phyloP scores from a whole-genome alignment of 35 echinoderm and acorn worm species.

The Hemicentrotus pulcherrimus region DNA sequence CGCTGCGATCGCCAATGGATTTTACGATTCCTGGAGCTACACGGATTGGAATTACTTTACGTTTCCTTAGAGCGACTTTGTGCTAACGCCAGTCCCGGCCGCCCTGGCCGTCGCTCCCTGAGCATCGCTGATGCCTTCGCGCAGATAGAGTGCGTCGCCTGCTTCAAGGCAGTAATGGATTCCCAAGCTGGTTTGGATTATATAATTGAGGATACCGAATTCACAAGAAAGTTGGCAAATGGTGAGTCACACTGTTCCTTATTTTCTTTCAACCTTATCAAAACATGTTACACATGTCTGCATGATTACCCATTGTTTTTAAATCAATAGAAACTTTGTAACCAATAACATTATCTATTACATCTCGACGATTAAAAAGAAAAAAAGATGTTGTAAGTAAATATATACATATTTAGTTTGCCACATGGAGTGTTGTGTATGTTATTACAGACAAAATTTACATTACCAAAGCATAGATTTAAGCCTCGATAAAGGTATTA shows the following conservation, averaged over 20 bases:
- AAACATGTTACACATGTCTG: background rate
- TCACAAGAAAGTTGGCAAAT: constrained; percentile 77
- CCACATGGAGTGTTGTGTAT: background rate
- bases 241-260: constrained; percentile 55
- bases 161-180: constrained; percentile 82
- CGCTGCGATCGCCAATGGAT: constrained; percentile 72
- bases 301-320: background rate
- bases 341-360: background rate
- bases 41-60: constrained; percentile 70
- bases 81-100: constrained; percentile 9
- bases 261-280: background rate
- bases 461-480: background rate
- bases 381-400: background rate
- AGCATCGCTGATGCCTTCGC: constrained; percentile 63
- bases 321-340: constrained; percentile 2
- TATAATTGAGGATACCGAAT: constrained; percentile 83
- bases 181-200: constrained; percentile 78
- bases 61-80: constrained; percentile 55
- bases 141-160: constrained; percentile 70
- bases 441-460: background rate
- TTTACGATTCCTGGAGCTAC: constrained; percentile 63
- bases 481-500: background rate
- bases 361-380: background rate
- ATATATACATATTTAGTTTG: background rate
- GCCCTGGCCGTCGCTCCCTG: background rate